phyloP scores from a whole-genome alignment of 2,113 vertebrate species.

The Trogon surrucura region DNA sequence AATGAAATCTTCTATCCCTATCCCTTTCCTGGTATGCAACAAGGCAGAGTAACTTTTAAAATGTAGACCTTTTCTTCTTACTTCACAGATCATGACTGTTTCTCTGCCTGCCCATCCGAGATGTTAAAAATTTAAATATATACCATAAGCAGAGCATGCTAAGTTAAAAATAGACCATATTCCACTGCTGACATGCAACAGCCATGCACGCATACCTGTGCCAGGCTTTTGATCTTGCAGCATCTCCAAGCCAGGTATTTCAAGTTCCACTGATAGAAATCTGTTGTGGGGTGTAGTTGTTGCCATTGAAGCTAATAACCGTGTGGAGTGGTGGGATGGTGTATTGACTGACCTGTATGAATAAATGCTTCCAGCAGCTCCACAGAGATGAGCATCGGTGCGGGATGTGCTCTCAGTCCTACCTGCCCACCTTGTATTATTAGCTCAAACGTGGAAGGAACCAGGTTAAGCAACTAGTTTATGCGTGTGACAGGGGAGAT shows the following conservation, averaged over 20 bases:
- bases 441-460: rapidly evolving
- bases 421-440: background rate
- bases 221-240: background rate
- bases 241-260: background rate
- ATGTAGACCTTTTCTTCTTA: background rate
- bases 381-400: background rate
- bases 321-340: rapidly evolving
- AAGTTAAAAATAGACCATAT: background rate
- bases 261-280: background rate
- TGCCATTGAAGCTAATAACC: background rate
- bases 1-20: conserved; percentile 15
- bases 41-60: background rate
- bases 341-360: background rate
- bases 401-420: background rate
- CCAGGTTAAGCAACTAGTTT: background rate
- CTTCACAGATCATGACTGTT: background rate
- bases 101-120: background rate
- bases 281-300: background rate
- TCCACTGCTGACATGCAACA: background rate
- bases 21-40: background rate
- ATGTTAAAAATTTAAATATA: background rate
- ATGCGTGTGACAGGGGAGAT: background rate
- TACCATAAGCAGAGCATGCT: background rate
- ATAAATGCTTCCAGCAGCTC: background rate
- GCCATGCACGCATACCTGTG: background rate